A percentile compares a stretch with the other conserved stretches of the same genome.
These are phyloP conservation scores for Xanthia icteritia DNA, from an alignment of 2,888 invertebrate species.

Conservation along the genomic window DNA sequence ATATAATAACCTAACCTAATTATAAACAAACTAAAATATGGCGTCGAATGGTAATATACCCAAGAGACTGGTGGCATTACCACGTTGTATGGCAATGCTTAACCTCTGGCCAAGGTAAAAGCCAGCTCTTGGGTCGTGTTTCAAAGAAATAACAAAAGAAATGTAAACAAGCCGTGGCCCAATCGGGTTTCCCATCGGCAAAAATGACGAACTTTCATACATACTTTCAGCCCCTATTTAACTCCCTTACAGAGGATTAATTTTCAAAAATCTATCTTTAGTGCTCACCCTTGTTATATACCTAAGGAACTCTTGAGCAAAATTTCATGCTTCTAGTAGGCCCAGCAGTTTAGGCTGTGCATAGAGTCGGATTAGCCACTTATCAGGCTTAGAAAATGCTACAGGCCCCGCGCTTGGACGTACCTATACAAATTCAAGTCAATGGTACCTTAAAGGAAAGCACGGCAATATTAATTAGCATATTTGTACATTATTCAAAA, in stretches of 20 bases:
- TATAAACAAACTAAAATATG: no score
- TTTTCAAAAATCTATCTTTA: not conserved
- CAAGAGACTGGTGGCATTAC: no score
- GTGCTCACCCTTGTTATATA: not conserved
- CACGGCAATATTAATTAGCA: not conserved
- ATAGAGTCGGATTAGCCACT: not conserved
- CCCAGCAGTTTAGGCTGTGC: not conserved
- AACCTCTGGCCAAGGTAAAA: no score
- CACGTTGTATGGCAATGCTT: no score
- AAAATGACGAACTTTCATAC: not conserved
- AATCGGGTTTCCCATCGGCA: not conserved
- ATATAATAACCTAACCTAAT: no score
- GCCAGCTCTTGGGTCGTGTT: not conserved
- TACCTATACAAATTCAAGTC: not conserved
- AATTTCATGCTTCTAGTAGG: not conserved
- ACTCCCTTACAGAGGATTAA: not conserved
- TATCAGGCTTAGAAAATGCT: no score
- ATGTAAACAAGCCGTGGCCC: not conserved
- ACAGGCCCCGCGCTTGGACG: no score
- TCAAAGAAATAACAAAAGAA: constrained; percentile 34
- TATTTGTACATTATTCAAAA: not conserved
- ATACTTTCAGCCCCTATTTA: not conserved
- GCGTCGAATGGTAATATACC: no score
- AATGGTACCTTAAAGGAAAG: not conserved
- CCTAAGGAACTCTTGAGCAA: not conserved